These are phyloP conservation scores for Redunca redunca DNA, from an alignment of 2,113 vertebrate genomes.

Conservation along the genomic window DNA sequence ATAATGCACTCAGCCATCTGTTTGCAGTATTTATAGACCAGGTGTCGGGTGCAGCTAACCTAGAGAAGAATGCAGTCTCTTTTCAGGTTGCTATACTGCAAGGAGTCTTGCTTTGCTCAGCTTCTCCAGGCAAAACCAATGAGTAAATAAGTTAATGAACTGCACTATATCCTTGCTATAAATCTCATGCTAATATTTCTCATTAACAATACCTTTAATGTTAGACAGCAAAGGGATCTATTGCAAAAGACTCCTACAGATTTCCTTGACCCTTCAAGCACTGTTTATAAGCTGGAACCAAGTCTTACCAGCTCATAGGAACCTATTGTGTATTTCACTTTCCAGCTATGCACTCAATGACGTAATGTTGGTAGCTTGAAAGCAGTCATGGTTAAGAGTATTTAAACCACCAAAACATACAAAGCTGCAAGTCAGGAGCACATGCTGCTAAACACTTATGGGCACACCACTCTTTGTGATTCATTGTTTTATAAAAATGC, in stretches of 20 bases:
- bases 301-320: background rate
- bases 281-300: background rate
- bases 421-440: background rate
- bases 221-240: background rate
- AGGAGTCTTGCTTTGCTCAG: background rate
- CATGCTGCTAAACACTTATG: background rate
- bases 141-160: background rate
- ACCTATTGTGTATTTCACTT: background rate
- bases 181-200: background rate
- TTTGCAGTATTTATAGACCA: conserved; percentile 26
- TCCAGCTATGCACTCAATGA: background rate
- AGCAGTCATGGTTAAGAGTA: background rate
- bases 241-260: background rate
- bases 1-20: conserved; percentile 27
- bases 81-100: too few species aligned
- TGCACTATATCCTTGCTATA: background rate
- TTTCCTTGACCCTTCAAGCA: background rate
- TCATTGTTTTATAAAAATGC: background rate
- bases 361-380: background rate
- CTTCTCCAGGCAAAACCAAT: background rate
- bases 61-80: background rate
- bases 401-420: background rate
- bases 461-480: background rate
- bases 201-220: background rate
- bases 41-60: background rate